A percentile compares a stretch with the other conserved stretches of the same genome.
Evolutionary conservation across 2,113 vertebrate genomes (phyloP).

Genomic region (Alosa alosa): DNA sequence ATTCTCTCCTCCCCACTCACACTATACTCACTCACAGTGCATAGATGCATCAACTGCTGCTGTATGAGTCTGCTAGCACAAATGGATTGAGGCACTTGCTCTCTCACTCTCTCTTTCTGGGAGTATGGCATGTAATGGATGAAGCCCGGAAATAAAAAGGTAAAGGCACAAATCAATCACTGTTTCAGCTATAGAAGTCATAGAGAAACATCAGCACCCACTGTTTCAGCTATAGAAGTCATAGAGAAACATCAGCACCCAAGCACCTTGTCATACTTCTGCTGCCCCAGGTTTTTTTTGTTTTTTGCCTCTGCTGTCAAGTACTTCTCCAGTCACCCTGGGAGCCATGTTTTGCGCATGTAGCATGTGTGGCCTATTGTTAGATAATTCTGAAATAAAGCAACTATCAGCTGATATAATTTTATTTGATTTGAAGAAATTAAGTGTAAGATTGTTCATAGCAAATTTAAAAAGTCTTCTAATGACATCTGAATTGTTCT

Average conservation of each 20-base stretch:
- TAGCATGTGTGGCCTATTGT: background rate
- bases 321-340: background rate
- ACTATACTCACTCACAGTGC: slow-evolving; percentile 20
- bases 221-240: background rate
- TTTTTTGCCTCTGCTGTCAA: background rate
- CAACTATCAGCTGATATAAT: background rate
- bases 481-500: background rate
- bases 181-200: background rate
- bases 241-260: background rate
- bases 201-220: no score
- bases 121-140: slow-evolving; percentile 18
- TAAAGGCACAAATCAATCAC: slow-evolving; percentile 10
- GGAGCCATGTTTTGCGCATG: background rate
- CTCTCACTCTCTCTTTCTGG: background rate
- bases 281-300: background rate
- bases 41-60: slow-evolving; percentile 11
- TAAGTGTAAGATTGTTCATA: background rate
- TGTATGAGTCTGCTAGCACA: background rate
- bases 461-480: background rate
- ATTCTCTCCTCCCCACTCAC: background rate
- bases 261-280: background rate
- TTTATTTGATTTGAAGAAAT: background rate
- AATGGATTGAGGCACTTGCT: background rate
- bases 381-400: background rate
- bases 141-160: slow-evolving; percentile 21